phyloP scores from a whole-genome alignment of 2,888 invertebrate species.

The Ariolimax columbianus region DNA sequence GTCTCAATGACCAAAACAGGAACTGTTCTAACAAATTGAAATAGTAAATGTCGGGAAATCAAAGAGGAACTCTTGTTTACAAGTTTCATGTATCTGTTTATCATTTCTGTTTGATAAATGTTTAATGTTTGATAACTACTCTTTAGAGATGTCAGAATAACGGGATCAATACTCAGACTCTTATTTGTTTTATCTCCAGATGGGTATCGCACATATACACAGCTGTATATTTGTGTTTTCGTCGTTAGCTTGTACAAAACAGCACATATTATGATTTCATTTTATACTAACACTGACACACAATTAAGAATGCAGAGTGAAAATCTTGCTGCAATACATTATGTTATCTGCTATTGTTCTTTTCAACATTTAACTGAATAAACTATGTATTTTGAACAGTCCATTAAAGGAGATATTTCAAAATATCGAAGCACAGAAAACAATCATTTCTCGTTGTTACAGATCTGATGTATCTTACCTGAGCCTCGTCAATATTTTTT shows the following conservation, averaged over 20 bases:
- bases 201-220: background rate
- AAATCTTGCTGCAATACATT: no score
- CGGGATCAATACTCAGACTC: background rate
- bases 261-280: background rate
- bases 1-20: background rate
- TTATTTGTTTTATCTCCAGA: background rate
- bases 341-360: no score
- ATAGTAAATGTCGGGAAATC: conserved; percentile 4
- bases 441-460: no score
- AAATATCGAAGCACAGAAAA: no score
- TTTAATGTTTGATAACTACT: background rate
- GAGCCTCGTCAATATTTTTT: no score
- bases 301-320: no score
- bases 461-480: no score
- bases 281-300: background rate
- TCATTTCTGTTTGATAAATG: background rate
- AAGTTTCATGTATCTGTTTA: background rate
- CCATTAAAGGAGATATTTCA: no score
- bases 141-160: background rate
- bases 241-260: background rate
- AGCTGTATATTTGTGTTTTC: background rate
- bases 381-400: no score
- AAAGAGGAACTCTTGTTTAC: background rate
- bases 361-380: no score
- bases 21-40: background rate